phyloP scores from a whole-genome alignment of 2,888 invertebrate species.

The Andricus quercusramuli region DNA sequence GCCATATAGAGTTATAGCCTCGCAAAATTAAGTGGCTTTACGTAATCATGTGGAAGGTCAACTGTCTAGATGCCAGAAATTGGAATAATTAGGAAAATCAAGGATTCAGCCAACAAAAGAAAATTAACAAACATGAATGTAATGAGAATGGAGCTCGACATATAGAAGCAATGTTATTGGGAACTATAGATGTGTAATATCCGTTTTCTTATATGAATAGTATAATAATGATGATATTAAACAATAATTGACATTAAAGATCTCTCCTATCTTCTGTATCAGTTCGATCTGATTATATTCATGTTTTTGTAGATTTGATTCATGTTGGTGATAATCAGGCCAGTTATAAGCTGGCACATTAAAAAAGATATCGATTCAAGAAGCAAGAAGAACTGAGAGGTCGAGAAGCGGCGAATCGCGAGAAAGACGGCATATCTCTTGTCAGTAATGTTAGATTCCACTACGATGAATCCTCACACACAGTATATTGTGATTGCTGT shows the following conservation, averaged over 20 bases:
- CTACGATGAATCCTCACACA: slow-evolving; percentile 69
- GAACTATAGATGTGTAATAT: background rate
- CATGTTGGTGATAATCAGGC: background rate
- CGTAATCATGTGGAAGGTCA: slow-evolving; percentile 3
- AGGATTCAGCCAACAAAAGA: background rate
- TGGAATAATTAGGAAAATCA: background rate
- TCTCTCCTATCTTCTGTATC: no score
- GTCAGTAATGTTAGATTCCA: slow-evolving; percentile 71
- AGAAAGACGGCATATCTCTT: slow-evolving; percentile 62
- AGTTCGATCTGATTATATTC: no score
- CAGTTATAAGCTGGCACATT: background rate
- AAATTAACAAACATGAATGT: no score
- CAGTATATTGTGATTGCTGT: slow-evolving; percentile 69
- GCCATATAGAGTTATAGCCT: no score
- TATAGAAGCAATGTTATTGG: no score
- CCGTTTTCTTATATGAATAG: background rate
- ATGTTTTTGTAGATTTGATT: background rate
- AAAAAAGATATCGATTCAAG: slow-evolving; percentile 36
- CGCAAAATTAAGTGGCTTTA: no score
- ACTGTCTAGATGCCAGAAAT: background rate
- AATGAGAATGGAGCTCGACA: no score
- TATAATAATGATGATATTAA: no score
- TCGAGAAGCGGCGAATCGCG: slow-evolving; percentile 49
- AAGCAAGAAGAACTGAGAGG: slow-evolving; percentile 40
- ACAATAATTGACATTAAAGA: no score